Percentiles rank a stretch among this genome's conserved stretches.
phyloP scores from a whole-genome alignment of 2,797 vertebrate genomes.

The Rhyacichthys aspro region DNA sequence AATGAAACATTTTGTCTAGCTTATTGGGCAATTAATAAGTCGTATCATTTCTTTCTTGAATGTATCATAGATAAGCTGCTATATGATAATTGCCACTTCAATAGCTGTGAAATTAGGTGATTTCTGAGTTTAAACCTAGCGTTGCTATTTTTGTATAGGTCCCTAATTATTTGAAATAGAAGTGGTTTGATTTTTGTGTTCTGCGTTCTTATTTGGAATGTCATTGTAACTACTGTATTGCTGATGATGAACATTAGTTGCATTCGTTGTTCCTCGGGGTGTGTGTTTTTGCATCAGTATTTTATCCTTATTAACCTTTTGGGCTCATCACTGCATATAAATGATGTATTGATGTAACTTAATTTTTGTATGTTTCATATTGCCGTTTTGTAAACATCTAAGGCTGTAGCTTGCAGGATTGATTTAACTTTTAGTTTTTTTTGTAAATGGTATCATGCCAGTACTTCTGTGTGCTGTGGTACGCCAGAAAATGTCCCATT shows the following conservation, averaged over 20 bases:
- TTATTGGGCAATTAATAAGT: slow-evolving; percentile 98
- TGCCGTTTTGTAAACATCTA: slow-evolving; percentile 90
- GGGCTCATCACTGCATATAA: slow-evolving; percentile 98
- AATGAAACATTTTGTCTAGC: slow-evolving; percentile 93
- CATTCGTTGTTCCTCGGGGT: slow-evolving; percentile 90
- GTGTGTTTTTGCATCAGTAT: slow-evolving; percentile 95
- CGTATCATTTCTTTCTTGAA: slow-evolving; percentile 99
- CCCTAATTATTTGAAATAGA: slow-evolving; percentile 96
- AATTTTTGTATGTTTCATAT: slow-evolving; percentile 94
- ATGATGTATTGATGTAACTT: slow-evolving; percentile 95
- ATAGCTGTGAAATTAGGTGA: slow-evolving; percentile 99
- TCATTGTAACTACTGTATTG: slow-evolving; percentile 99
- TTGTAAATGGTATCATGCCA: slow-evolving; percentile 72
- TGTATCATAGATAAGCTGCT: slow-evolving; percentile 99
- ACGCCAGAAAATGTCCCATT: slow-evolving; percentile 76
- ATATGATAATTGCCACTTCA: slow-evolving; percentile 99
- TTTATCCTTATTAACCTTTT: slow-evolving; percentile 95
- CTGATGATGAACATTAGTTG: slow-evolving; percentile 97
- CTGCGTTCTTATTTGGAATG: slow-evolving; percentile 97
- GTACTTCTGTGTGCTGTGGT: slow-evolving; percentile 83
- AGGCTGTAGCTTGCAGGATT: slow-evolving; percentile 96
- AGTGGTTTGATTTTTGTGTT: slow-evolving; percentile 90
- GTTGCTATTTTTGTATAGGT: slow-evolving; percentile 96
- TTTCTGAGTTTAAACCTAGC: slow-evolving; percentile 93
- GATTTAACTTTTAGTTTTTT: slow-evolving; percentile 88